A percentile compares a stretch with the other conserved stretches of the same genome.
Evolutionary conservation across 2,113 vertebrate species (phyloP).

Genomic region (Rostratula benghalensis): DNA sequence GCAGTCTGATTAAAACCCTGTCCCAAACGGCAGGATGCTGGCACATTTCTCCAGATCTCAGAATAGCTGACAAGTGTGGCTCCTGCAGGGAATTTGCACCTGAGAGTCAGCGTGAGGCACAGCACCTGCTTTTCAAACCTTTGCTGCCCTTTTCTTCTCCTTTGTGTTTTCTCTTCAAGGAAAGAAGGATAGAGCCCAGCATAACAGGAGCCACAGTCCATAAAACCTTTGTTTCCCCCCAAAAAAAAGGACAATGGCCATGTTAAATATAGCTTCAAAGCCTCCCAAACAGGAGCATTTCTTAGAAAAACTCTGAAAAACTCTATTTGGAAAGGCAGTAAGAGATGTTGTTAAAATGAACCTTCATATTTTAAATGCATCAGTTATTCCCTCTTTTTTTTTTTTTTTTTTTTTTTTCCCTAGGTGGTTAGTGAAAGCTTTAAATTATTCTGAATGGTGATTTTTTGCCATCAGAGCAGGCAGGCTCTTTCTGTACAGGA

Average conservation of each 20-base stretch:
- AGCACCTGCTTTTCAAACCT: neutral
- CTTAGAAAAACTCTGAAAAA: neutral
- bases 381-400: neutral
- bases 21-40: neutral
- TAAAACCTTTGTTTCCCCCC: neutral
- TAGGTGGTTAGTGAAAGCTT: neutral
- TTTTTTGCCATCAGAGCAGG: neutral
- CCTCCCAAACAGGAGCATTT: neutral
- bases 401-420: neutral
- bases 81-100: neutral
- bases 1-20: neutral
- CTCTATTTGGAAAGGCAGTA: neutral
- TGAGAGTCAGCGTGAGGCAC: neutral
- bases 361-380: neutral
- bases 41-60: neutral
- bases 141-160: neutral
- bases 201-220: neutral
- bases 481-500: neutral
- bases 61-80: neutral
- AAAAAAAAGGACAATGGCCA: rapidly evolving
- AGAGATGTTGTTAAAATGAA: neutral
- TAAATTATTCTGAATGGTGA: neutral
- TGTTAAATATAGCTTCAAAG: neutral
- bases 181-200: neutral
- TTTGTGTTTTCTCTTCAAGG: neutral